These are phyloP conservation scores for Philaethria dido DNA, from an alignment of 2,888 invertebrate species.

Conservation along the genomic window DNA sequence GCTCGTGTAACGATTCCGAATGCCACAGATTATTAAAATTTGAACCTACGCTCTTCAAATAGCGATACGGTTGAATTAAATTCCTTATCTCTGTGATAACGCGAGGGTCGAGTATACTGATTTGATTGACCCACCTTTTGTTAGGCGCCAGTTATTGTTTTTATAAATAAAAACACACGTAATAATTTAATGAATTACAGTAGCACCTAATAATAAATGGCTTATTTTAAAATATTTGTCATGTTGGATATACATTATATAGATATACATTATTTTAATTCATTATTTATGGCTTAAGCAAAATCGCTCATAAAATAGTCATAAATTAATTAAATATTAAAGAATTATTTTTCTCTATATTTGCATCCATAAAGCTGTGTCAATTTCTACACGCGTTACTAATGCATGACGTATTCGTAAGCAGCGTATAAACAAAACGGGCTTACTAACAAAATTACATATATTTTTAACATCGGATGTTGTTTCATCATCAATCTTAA, in stretches of 20 bases:
- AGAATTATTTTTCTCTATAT: neutral
- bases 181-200: neutral
- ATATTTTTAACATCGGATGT: no score
- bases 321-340: no score
- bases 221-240: neutral
- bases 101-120: conserved; percentile 9
- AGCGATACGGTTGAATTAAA: neutral
- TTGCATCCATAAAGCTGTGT: neutral
- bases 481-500: no score
- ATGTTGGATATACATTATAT: no score
- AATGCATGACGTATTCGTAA: neutral
- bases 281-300: no score
- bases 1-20: conserved; percentile 10
- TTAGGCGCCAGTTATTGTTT: neutral
- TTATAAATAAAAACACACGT: neutral
- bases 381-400: neutral
- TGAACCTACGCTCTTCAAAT: conserved; percentile 6
- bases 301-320: no score
- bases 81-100: conserved; percentile 10
- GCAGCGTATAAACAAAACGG: neutral
- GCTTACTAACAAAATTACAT: neutral
- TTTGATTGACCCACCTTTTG: neutral
- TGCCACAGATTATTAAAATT: conserved; percentile 19
- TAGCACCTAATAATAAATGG: neutral
- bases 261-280: no score